Base-by-base conservation (phyloP, 2,888 invertebrate genomes). In the Lomographa bimaculata region DNA sequence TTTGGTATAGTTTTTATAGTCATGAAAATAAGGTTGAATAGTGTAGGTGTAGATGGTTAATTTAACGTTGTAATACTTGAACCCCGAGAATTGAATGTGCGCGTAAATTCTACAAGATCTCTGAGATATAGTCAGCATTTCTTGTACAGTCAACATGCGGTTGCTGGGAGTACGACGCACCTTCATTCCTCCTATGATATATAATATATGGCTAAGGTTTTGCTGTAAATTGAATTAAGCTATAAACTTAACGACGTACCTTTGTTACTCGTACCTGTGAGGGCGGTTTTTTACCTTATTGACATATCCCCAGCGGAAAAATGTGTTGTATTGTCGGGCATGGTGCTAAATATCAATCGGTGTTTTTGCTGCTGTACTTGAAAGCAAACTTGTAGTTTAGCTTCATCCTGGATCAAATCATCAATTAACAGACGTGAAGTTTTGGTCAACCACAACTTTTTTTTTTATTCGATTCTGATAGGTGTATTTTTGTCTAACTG, bases 91-190 rank as follows among this genome's bases (percentile, higher is more conserved):
- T 60, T 63, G 57, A 63, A 64, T 58, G 59, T 45, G 54, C 53
- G 57, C 60, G 54, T 64, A 61, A 66, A 61, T 59, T 66, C 60
- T 48, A 53, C 54, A 53, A 59, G 56, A 57, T 47, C 44, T 41
- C 51, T 40, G 47, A 52, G 54, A 63, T 63, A 58, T 54, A 57
- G 54, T 44, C 54, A 45, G 50, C 43, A 19, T 44, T 50, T 44
- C 37, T 47, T 20, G 8, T 23, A 12, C 7, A 9, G 9, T 7
- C 14, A 34, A 24, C 24, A 34, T 29, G 40, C 20, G 28, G 34
- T 28, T 34, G 16, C 18, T 11, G 10, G 17, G 12, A 11, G 17
- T 14, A 20, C 10, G 24, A 10, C 9, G 21, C 18, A 25, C 24
- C 27, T 28, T 14, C 5, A 10, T 16, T 34, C 21, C n/a, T 16